Conservation (phyloP, 2,797 vertebrate species). For the Phoebastria nigripes region DNA sequence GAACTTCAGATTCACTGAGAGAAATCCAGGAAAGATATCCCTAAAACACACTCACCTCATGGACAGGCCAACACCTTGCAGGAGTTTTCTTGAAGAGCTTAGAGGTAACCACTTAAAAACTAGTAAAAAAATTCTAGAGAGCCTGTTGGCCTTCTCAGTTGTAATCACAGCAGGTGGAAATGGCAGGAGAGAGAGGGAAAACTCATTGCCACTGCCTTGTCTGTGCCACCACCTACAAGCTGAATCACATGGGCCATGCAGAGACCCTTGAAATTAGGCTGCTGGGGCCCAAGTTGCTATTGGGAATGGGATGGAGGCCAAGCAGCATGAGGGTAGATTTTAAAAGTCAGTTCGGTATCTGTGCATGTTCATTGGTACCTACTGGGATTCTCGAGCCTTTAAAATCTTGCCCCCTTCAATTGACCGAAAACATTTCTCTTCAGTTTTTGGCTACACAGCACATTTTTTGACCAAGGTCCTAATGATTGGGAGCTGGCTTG, state of each 20-base stretch:
- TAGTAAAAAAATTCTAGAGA: neutral
- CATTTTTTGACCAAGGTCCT: neutral
- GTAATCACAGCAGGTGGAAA: neutral
- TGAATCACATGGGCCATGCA: neutral
- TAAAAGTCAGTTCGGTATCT: neutral
- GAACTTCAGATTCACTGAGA: neutral
- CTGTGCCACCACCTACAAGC: neutral
- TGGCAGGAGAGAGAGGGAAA: neutral
- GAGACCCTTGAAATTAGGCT: neutral
- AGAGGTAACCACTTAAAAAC: neutral
- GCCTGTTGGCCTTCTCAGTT: neutral
- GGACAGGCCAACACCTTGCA: neutral
- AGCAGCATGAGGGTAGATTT: neutral
- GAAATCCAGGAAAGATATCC: neutral
- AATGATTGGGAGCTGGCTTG: neutral
- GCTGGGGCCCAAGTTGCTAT: neutral
- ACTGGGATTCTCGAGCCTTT: neutral
- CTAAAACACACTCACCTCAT: neutral
- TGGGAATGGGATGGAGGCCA: neutral
- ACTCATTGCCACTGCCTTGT: neutral
- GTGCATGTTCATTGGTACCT: neutral
- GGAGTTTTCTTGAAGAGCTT: neutral
- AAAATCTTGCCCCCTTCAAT: neutral
- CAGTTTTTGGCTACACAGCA: neutral
- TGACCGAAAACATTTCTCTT: neutral